Evolutionary conservation across 2,797 vertebrate genomes (phyloP).

Genomic region (Mormyrus proboscirostris): DNA sequence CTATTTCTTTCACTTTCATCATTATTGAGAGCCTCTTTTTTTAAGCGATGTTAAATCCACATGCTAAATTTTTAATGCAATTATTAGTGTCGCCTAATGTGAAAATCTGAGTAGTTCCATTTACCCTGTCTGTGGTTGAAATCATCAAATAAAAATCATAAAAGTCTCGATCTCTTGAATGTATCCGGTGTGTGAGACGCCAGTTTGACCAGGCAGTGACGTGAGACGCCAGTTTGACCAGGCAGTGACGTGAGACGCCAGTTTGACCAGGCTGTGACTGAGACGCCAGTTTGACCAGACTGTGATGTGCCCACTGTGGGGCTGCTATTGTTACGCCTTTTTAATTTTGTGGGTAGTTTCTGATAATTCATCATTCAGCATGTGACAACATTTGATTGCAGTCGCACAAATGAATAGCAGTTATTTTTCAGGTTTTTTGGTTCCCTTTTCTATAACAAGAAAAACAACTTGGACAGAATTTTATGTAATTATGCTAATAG

Average conservation of each 20-base stretch:
- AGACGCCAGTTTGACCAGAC: no score
- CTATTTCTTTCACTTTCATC: background rate
- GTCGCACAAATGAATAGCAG: background rate
- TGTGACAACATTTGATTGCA: background rate
- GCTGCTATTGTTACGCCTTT: background rate
- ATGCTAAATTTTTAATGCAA: background rate
- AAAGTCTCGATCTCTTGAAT: background rate
- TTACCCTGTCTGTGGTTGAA: background rate
- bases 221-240: no score
- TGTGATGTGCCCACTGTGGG: background rate
- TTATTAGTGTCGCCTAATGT: background rate
- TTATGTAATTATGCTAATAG: background rate
- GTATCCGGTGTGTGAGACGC: background rate
- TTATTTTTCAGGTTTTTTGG: background rate
- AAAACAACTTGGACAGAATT: background rate
- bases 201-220: no score
- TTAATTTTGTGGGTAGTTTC: background rate
- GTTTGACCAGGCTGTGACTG: no score
- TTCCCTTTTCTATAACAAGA: background rate
- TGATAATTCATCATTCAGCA: background rate
- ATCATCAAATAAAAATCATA: background rate
- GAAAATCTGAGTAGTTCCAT: background rate
- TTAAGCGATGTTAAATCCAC: background rate
- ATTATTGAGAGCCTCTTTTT: background rate
- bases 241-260: no score